phyloP scores from a whole-genome alignment of 2,797 vertebrate genomes.

The Echeneis naucrates region DNA sequence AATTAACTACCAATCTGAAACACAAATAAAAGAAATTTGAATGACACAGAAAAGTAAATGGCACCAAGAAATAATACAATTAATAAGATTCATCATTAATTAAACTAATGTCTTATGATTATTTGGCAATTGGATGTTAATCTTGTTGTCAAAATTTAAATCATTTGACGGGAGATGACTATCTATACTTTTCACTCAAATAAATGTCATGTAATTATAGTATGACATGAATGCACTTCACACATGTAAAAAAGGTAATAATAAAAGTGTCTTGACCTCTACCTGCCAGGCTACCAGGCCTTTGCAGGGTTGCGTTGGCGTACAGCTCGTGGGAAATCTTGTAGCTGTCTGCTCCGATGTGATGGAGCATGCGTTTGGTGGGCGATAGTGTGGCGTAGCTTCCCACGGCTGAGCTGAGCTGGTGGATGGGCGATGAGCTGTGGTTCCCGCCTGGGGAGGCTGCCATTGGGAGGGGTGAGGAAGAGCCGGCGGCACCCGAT shows the following conservation, averaged over 20 bases:
- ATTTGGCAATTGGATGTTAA: background rate
- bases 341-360: slow-evolving; percentile 88
- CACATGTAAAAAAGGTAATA: slow-evolving; percentile 34
- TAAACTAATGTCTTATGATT: background rate
- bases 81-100: background rate
- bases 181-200: background rate
- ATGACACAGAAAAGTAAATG: background rate
- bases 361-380: slow-evolving; percentile 95
- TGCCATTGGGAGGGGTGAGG: slow-evolving; percentile 90
- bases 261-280: slow-evolving; percentile 72
- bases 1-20: slow-evolving; percentile 12
- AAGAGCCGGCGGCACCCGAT: slow-evolving; percentile 85
- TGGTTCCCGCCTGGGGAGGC: slow-evolving; percentile 81
- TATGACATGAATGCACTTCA: slow-evolving; percentile 3
- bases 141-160: background rate
- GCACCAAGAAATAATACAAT: background rate
- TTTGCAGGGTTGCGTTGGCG: slow-evolving; percentile 95
- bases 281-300: slow-evolving; percentile 97
- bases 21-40: background rate
- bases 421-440: slow-evolving; percentile 92
- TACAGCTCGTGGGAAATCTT: slow-evolving; percentile 97
- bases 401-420: slow-evolving; percentile 93
- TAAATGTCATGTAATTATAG: background rate
- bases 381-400: slow-evolving; percentile 97
- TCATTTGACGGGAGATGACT: background rate